phyloP scores from a whole-genome alignment of 2,888 invertebrate genomes.

The Idaea biselata region DNA sequence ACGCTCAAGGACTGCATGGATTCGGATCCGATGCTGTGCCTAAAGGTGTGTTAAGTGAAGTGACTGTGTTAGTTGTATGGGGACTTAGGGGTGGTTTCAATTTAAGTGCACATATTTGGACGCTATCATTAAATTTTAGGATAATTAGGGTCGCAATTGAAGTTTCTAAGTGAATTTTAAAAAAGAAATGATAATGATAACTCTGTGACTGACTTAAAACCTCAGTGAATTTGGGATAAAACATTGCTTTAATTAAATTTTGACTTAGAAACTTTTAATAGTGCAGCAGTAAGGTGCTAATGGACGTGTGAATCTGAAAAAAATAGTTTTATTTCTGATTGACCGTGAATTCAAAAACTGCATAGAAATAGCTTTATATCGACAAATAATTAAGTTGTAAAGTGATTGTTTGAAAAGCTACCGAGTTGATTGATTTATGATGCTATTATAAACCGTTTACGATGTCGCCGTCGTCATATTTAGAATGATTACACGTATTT shows the following conservation, averaged over 20 bases:
- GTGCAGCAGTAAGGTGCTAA: no score
- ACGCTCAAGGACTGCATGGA: constrained; percentile 85
- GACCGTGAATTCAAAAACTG: background rate
- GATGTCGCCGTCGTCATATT: background rate
- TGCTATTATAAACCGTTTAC: background rate
- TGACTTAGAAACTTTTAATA: no score
- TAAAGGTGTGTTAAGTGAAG: constrained; percentile 84
- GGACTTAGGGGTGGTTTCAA: constrained; percentile 30
- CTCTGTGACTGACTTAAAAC: no score
- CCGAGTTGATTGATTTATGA: background rate
- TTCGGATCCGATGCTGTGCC: constrained; percentile 84
- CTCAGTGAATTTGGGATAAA: no score
- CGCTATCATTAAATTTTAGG: no score
- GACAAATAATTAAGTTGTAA: constrained; percentile 19
- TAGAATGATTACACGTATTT: background rate
- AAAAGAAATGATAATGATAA: background rate
- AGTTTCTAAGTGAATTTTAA: background rate
- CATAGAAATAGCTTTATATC: background rate
- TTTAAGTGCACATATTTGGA: constrained; percentile 1
- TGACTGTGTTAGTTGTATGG: constrained; percentile 43
- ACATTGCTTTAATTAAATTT: no score
- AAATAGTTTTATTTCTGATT: background rate
- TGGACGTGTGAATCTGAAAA: no score
- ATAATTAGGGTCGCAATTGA: background rate
- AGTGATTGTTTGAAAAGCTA: background rate